Evolutionary conservation across 2,113 vertebrate species (phyloP), one percentile per base, ranked within the genome.

Genomic region (Cepphus grylle): DNA sequence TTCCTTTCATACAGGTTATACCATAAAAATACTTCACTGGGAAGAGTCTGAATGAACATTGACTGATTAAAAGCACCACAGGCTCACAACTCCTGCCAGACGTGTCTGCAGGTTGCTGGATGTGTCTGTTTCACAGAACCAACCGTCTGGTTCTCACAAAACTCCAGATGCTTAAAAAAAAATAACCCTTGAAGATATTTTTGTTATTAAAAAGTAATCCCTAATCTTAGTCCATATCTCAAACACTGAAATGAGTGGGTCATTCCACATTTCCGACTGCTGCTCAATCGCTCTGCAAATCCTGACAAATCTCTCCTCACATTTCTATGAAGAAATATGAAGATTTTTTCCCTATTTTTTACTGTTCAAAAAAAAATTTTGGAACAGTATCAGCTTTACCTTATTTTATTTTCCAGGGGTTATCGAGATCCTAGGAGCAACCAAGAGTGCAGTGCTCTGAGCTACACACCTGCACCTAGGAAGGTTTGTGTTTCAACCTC

Each of bases 121-220:
- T 8, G 16, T 0, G 2, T 30, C 19, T 86, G 18, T n/a, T 91
- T 77, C 49, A 66, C 18, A 77, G 45, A 86, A 83, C 2, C 32
- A 83, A 27, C 21, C 49, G 20, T 42, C 23, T 70, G 19, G 52
- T 52, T 93, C 87, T 72, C 55, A 90, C 6, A 76, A 27, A 80
- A 79, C 6, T 65, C 29, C 18, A 85, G 9, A 69, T 34, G 16
- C 36, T 91, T 53, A 6, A 59, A 82, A 78, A 70, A 19, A 82
- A 70, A 58, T 22, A 0, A 9, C 5, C 3, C 5, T 22, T 50
- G 16, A 62, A 81, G 25, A n/a, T n/a, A 40, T 4, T 43, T 40
- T 32, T 73, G 12, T 40, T 86, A 84, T 71, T 50, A 78, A 76
- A 74, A 66, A 27, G 8, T 42, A 79, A 95, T 43, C 27, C 43